Conservation (phyloP, 2,888 invertebrate species). For the Megastigmus dorsalis region DNA sequence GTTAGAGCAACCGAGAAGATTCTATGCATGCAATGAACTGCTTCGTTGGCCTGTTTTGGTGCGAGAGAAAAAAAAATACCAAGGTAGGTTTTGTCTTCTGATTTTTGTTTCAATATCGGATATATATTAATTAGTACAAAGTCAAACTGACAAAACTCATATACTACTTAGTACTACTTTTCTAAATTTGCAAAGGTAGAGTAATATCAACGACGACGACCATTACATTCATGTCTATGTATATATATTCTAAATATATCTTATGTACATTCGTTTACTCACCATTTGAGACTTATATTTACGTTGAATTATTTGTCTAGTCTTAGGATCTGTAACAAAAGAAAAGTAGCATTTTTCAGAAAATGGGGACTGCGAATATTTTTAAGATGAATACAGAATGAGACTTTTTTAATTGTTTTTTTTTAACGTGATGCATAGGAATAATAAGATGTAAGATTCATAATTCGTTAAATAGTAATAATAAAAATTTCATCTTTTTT, state of each 20-base stretch:
- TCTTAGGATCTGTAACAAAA: constrained; percentile 93
- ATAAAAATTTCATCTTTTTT: too few species aligned
- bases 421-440: too few species aligned
- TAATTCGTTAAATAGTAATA: too few species aligned
- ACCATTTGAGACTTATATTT: constrained; percentile 99
- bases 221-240: constrained; percentile 9
- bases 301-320: constrained; percentile 95
- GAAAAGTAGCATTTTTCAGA: constrained; percentile 15
- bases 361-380: too few species aligned
- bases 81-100: constrained; percentile 12
- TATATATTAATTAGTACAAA: too few species aligned
- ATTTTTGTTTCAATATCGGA: background rate
- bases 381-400: background rate
- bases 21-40: constrained; percentile 86
- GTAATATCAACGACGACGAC: constrained; percentile 9
- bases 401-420: background rate
- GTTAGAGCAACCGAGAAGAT: constrained; percentile 84
- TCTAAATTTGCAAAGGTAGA: background rate
- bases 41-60: constrained; percentile 82
- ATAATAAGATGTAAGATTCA: too few species aligned
- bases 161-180: too few species aligned
- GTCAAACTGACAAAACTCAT: too few species aligned
- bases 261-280: constrained; percentile 75
- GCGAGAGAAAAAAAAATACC: constrained; percentile 36
- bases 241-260: background rate